Evolutionary conservation across 2,797 vertebrate genomes (phyloP), one percentile per base, ranked within the genome.

Genomic region (Toxotes lorentzi): DNA sequence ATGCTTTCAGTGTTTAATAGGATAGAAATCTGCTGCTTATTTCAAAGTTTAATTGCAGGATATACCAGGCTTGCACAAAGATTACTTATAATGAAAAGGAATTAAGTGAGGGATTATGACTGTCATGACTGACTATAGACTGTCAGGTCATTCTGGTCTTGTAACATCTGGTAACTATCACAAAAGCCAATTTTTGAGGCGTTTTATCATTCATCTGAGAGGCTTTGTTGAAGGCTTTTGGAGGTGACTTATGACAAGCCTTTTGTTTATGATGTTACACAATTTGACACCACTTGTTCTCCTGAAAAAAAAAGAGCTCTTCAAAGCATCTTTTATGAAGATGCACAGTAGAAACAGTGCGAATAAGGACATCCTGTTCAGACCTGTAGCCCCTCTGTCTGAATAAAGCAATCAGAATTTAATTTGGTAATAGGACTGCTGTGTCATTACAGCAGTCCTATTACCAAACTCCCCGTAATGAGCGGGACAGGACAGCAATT

Each of bases 401-500:
- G 69, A 88, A 90, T 85, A 82, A 84, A 87, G 72, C 70, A 86
- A 88, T 90, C 81, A 81, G 21, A 84, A 67, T 86, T 89, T 74
- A 82, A 90, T 89, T 87, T 86, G 78, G 76, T 64, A 73, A 82
- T 77, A 73, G 16, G 13, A 82, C 76, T 68, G 78, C 83, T 81
- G 72, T 80, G 78, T 84, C 72, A 84, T 85, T 87, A 86, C 80
- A 34, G 70, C 78, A 65, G 73, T 88, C 78, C 21, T 72, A 79
- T 84, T 83, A 89, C 80, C 81, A 79, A 81, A 80, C 65, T 82
- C 79, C 8, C 67, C 8, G 17, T 90, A 89, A 89, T 81, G 85
- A 91, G 78, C 76, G 1, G 82, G 85, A 92, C 79, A 89, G 84
- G 89, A 85, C 87, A 73, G 76, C 79, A 86, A 91, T 90, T 88